Base-by-base conservation (phyloP, 2,888 invertebrate species). In the Philereme vetulata region DNA sequence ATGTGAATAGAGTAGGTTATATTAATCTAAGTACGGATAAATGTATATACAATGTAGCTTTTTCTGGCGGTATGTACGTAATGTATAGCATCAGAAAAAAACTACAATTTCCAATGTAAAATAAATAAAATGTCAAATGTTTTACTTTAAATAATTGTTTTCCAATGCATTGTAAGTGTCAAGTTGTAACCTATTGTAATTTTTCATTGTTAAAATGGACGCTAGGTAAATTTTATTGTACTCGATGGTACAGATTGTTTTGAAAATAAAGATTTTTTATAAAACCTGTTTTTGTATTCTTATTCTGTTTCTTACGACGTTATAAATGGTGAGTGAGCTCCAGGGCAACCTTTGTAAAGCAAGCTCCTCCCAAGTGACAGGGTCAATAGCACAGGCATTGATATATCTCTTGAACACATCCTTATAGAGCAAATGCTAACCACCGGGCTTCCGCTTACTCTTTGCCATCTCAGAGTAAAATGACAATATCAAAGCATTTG, bases 191-290 rank as follows among this genome's bases (percentile, higher is more conserved):
- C 43, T 43, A 51, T 72, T 80, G 80, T 81, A 81, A 81, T 82
- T 84, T 84, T 83, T 81, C 74, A 85, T 85, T 85, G 83, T 85
- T 86, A 77, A 70, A 80, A 79, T 72, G 76, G 66, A 81, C 67
- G 80, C 80, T 87, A 86, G 80, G 76, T 81, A 80, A 83, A 83
- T 79, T 83, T 81, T 84, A 86, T 86, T 85, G 85, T 88, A 88
- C 84, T 81, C 72, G 63, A 74, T 70, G 79, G 84, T 86, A 83
- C 83, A 79, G 70, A 80, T 84, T 85, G 84, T 88, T 88, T 88
- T 85, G 76, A 81, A 86, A 86, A 85, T 86, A 88, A 83, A 80
- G 77, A 74, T 67, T 71, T 78, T 86, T 78, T 74, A 69, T 65
- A 72, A 73, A 66, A 53, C 45, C 0, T 6, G 10, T 5, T 44